These are phyloP conservation scores for Ectobius pallidus DNA, from an alignment of 2,888 invertebrate genomes.

Conservation along the genomic window DNA sequence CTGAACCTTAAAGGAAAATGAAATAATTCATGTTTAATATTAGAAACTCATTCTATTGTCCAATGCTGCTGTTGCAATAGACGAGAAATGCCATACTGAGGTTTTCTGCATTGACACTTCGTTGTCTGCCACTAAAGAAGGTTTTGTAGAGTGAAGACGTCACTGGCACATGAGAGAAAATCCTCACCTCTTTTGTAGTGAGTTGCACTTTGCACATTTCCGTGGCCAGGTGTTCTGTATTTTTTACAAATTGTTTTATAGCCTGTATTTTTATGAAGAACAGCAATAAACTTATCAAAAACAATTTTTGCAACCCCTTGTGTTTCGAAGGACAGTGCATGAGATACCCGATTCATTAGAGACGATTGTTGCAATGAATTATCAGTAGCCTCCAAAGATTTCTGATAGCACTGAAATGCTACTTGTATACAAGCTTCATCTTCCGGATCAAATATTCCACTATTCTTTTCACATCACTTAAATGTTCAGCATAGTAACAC, in stretches of 20 bases:
- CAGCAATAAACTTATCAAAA: too few species aligned
- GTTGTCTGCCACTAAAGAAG: not conserved
- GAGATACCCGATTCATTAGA: not conserved
- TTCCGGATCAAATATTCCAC: not conserved
- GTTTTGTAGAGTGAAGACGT: not conserved
- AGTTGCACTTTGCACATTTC: not conserved
- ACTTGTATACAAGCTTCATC: not conserved
- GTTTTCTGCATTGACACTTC: not conserved
- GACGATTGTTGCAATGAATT: constrained; percentile 8
- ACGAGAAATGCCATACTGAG: not conserved
- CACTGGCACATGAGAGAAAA: not conserved
- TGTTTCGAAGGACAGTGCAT: not conserved
- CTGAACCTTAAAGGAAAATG: not conserved
- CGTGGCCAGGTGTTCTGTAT: not conserved
- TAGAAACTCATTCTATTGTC: not conserved
- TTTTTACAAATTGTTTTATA: constrained; percentile 4
- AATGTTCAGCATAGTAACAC: too few species aligned
- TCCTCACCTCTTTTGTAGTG: not conserved
- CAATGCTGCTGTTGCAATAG: not conserved
- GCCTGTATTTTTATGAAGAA: not conserved
- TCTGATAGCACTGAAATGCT: not conserved
- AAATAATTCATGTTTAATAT: not conserved
- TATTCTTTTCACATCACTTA: not conserved
- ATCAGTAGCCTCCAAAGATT: not conserved
- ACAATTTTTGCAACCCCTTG: not conserved